Base-by-base conservation (phyloP, 30 jellyfish, hydroid and myxozoan genomes). In the Hydra vulgaris region DNA sequence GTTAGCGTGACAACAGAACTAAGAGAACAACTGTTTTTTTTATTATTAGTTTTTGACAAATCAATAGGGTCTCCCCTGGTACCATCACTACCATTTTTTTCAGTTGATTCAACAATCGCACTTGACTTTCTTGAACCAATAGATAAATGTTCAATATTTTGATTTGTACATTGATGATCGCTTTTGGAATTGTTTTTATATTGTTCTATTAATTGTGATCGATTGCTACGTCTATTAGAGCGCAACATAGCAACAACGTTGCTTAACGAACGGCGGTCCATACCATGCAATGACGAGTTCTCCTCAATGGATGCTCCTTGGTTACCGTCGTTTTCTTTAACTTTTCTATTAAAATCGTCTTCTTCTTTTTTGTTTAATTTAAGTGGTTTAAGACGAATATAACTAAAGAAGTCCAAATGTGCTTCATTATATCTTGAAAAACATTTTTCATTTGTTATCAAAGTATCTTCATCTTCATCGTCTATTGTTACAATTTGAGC, bases 401-500 rank as follows among this genome's bases (percentile, higher is more conserved):
- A 73, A 79, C 92, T 78, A 27, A 85, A 83, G 71, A 81, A 90
- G 0, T 27, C 79, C 86, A 90, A 67, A 19, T 85, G 95, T 1
- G 88, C 24, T n/a, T 85, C 89, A n/a, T 75, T 54, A 22, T 78
- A 55, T 0, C 25, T 25, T 21, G 88, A 68, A 68, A 66, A 27
- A 16, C 53, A 16, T 16, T 66, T 19, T 16, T 80, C 87, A 55
- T 66, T 23, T 18, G 24, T 15, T 70, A 61, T 26, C 25, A 25
- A 5, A 53, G 7, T 18, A 15, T 18, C 88, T 1, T 90, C 97
- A 24, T 89, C 97, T 40, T 90, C 97, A 55, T 92, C 93, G 73
- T 90, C 97, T 22, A 90, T 85, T 3, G 97, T 90, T 17, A 90
- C 93, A 7, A 90, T 77, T 27, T 81, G 84, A 27, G 84, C 72